These are phyloP conservation scores for Fringilla coelebs DNA, from an alignment of 2,797 vertebrate genomes.

Conservation along the genomic window DNA sequence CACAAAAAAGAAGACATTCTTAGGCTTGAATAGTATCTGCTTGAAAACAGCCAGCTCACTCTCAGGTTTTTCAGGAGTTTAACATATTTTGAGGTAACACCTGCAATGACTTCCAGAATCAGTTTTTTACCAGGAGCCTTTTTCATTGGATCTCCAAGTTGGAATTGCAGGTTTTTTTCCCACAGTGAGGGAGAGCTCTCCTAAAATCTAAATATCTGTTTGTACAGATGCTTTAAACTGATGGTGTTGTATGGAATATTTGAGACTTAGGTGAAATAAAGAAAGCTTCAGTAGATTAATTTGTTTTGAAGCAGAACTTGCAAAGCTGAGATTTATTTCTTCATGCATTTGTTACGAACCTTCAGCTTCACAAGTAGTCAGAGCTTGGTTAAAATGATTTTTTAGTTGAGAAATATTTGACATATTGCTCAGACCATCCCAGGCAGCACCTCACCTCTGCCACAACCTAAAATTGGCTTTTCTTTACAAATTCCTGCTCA, in stretches of 20 bases:
- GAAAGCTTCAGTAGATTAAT: neutral
- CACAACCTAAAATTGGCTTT: neutral
- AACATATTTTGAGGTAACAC: neutral
- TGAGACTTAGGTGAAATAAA: neutral
- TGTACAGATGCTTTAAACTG: neutral
- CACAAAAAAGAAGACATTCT: neutral
- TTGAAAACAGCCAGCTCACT: neutral
- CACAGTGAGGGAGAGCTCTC: neutral
- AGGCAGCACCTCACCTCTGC: neutral
- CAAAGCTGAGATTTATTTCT: neutral
- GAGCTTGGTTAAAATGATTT: neutral
- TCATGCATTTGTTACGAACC: neutral
- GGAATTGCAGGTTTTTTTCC: neutral
- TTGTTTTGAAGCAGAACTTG: neutral
- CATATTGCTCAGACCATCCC: neutral
- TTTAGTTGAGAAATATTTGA: neutral
- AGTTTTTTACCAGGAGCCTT: neutral
- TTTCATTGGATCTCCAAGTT: neutral
- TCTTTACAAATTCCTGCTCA: neutral
- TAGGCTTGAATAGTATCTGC: neutral
- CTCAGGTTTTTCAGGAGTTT: neutral
- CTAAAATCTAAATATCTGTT: neutral
- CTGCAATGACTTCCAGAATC: neutral
- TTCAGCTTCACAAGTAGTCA: neutral
- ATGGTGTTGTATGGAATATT: neutral